Evolutionary conservation across 1,140 invertebrate genomes (phyloP), one percentile per base, ranked within the genome.

Genomic region (Neoseiulus cucumeris): DNA sequence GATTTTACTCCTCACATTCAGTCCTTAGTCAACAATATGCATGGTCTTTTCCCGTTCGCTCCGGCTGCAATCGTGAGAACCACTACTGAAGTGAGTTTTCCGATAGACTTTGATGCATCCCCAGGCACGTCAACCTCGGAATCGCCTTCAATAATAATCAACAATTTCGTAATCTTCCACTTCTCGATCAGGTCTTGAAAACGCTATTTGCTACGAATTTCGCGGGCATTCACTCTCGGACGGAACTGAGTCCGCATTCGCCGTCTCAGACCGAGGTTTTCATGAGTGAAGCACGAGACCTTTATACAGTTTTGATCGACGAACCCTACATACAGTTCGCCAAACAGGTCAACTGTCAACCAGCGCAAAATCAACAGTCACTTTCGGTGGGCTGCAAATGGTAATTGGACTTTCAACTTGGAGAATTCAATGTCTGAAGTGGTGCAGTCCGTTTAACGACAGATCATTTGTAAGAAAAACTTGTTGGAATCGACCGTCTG

Each of bases 1-100:
- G 51, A 59, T 33, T 59, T 59, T 25, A 59, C 51, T 17, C 25
- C 22, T 12, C 51, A 59, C 22, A 59, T 59, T 59, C 51, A 59
- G 9, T 20, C 51, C 33, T 59, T 59, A 33, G 33, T 59, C 4
- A 33, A 20, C 14, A 59, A 59, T 20, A 25, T 59, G 51, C 51
- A 59, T 59, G 33, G 25, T 25, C 1, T 59, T 12, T 59, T 59
- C 22, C 25, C 51, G 25, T 33, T 59, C 22, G 51, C 51, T 18
- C 51, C 51, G 51, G 51, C 33, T 25, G 51, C 51, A 2, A 33
- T 59, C 51, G 33, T 59, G 14, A 25, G 22, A 25, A 59, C 51
- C 4, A 59, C 51, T 2, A 59, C 51, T 6, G 51, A 59, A 25
- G 51, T 59, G 22, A 59, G 14, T 47, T 18, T n/a, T n/a, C n/a